Evolutionary conservation across 2,888 invertebrate species (phyloP), one percentile per base, ranked within the genome.

Genomic region (Eupithecia pulchellata): DNA sequence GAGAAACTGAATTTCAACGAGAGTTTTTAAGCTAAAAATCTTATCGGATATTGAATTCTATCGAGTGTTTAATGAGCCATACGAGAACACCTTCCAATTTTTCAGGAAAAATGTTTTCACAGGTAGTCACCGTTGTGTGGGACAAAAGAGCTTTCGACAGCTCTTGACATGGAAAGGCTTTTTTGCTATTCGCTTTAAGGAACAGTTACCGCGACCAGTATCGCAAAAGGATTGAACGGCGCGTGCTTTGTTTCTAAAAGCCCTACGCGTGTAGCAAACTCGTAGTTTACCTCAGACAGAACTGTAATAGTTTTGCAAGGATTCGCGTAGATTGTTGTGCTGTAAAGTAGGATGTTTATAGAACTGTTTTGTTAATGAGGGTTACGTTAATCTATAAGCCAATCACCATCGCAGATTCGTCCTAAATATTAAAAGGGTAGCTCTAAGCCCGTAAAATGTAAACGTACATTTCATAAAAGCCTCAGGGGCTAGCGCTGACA

Each of bases 91-190:
- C 25, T 64, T 27, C 64, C 62, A 57, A 61, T 42, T 68, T 73
- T 72, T 68, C 65, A 47, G 74, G 71, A 76, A 76, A 32, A 77
- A 72, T 74, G 77, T 76, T 79, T 73, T 75, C 74, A 77, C 73
- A 78, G 79, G 77, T 77, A 77, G 80, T 76, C 80, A 80, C 75
- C 77, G 55, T 61, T 47, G 61, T 64, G 69, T 67, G 82, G 89
- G 90, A 92, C 92, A 92, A 93, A 91, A 87, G 84, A 81, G 85
- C 88, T 86, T 88, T 89, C 92, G 88, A 89, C 88, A 86, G 85
- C 90, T 82, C 89, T 94, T 90, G 89, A 93, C 92, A 92, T 82
- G 90, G 86, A 92, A 93, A 93, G 86, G 89, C 91, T 91, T 92
- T 92, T 92, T 92, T 92, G 89, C 89, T 81, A 77, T 84, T 86